These are phyloP conservation scores for Netelia virgata DNA, from an alignment of 2,888 invertebrate genomes.

Conservation along the genomic window DNA sequence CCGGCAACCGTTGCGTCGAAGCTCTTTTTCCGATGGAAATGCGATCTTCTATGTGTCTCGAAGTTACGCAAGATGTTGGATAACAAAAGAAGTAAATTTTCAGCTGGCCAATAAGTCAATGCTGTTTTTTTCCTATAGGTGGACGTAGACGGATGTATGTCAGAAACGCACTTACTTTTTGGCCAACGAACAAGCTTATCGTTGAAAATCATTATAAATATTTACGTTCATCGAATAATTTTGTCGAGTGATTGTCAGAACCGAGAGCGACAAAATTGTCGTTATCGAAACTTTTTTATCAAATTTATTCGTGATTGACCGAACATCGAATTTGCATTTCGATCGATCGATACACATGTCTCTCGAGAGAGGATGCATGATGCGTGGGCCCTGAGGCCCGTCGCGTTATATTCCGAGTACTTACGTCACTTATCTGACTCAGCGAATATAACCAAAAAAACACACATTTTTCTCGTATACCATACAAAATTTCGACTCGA, in stretches of 20 bases:
- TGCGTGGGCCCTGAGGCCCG: not conserved
- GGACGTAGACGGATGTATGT: no score
- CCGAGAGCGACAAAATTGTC: not conserved
- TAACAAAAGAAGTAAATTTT: not conserved
- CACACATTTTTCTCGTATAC: not conserved
- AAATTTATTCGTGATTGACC: no score
- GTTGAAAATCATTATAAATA: no score
- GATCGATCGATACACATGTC: no score
- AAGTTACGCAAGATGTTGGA: not conserved
- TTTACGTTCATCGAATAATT: no score
- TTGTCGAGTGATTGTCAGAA: not conserved
- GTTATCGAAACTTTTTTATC: not conserved
- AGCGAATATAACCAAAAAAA: not conserved
- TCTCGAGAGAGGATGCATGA: not conserved
- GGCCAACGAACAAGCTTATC: no score
- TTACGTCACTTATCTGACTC: slow-evolving; percentile 27
- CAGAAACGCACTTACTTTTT: no score
- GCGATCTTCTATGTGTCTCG: not conserved
- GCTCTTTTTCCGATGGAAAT: not conserved
- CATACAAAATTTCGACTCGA: slow-evolving; percentile 6
- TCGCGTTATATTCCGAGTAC: not conserved
- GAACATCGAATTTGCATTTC: no score
- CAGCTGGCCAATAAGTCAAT: not conserved
- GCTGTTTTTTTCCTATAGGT: no score
- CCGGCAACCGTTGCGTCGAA: not conserved